Base-by-base conservation (phyloP, 2,888 invertebrate species). In the Cheilosia pagana region DNA sequence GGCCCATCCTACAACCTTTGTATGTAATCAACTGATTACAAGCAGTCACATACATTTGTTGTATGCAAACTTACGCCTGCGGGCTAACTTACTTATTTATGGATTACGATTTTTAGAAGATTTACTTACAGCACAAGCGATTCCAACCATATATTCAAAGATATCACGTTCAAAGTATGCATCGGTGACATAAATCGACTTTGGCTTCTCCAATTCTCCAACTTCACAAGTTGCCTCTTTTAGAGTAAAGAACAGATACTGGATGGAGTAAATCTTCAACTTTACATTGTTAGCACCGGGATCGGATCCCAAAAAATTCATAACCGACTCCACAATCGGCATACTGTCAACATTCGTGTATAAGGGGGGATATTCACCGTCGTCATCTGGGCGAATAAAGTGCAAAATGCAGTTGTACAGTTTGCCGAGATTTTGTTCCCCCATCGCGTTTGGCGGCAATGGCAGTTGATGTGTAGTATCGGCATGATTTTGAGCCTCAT, bases 401-500 rank as follows among this genome's bases (percentile, higher is more conserved):
- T 89, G 77, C 2, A 91, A 83, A 3, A 94, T 87, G 4, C 91
- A 90, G 0, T 87, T 31, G 75, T 92, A 93, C 35, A 94, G 89
- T 6, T 89, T 88, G 2, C 81, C 88, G 50, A 91, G 87, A 59
- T 90, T 74, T 0, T 72, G 65, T 25, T 90, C 91, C 0, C 91
- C 91, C 65, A 91, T 87, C 1, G 91, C 91, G 19, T 92, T 89
- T 1, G 91, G 89, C 4, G 93, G 92, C 25, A 91, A 81, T 0
- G 91, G 91, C 52, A 94, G 88, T 71, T 92, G 89, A 87, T 94
- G 94, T 0, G 93, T 92, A 1, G 88, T 87, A 0, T 91, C 88
- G 0, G 93, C 90, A 77, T 91, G 91, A n/a, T 92, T 88, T 57
- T 90, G 88, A 0, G 93, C 92, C 19, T 92, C 92, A 81, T 90